Conservation (phyloP, 2,888 invertebrate species). For the Plutella xylostella region DNA sequence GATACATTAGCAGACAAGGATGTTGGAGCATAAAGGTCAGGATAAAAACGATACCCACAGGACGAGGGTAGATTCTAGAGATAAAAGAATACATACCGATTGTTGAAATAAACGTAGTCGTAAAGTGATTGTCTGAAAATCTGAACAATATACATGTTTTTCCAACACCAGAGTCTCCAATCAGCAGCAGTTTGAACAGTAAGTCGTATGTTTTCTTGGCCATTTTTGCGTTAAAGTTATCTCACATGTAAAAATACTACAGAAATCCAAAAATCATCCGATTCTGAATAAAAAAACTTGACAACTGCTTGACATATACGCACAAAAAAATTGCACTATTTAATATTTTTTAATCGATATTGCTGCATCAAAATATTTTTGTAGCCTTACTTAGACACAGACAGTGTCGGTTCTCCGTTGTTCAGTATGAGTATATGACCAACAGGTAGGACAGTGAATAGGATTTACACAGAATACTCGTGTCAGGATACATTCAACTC, state of each 20-base stretch:
- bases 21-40: neutral
- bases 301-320: neutral
- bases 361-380: too few relatives aligned
- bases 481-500: too few relatives aligned
- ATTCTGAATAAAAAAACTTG: neutral
- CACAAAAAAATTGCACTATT: neutral
- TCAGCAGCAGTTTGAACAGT: slow-evolving; percentile 90
- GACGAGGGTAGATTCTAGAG: slow-evolving; percentile 13
- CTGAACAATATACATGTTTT: slow-evolving; percentile 95
- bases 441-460: too few relatives aligned
- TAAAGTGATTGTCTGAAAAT: slow-evolving; percentile 95
- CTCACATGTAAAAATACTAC: slow-evolving; percentile 24
- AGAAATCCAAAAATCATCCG: slow-evolving; percentile 26
- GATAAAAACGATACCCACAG: neutral
- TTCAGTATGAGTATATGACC: too few relatives aligned
- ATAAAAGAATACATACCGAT: slow-evolving; percentile 78
- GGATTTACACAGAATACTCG: too few relatives aligned
- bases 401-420: too few relatives aligned
- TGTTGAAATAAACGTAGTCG: slow-evolving; percentile 94
- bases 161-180: slow-evolving; percentile 95
- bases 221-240: slow-evolving; percentile 69
- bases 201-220: slow-evolving; percentile 96
- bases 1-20: neutral
- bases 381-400: too few relatives aligned
- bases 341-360: neutral